Evolutionary conservation across 2,888 invertebrate species (phyloP), one percentile per base, ranked within the genome.

Genomic region (Plebejus argus): DNA sequence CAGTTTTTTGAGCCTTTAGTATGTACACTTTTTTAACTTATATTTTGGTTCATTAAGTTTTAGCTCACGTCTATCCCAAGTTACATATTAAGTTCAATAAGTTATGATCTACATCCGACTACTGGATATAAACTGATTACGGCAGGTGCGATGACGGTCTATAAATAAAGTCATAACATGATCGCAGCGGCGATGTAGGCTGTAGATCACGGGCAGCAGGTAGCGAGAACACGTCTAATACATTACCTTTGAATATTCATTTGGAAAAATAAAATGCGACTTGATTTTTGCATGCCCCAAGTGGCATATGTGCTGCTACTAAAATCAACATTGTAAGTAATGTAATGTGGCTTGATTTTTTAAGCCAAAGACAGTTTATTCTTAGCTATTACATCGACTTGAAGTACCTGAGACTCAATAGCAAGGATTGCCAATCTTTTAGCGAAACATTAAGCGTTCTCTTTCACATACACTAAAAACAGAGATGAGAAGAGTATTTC

Each of bases 161-260:
- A 66, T 66, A 66, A 66, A 66, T 66, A 28, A 66, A 66, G 66
- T 66, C 66, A 66, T 18, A 66, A 66, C 66, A 66, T 66, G 66
- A 66, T 66, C 66, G 66, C 66, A 15, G 15, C 33, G 66, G 15
- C 66, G 66, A 28, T 66, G 66, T 66, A 66, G 12, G 66, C 66
- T 66, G 66, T 66, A 66, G 66, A 66, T 66, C 28, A 66, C 66
- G 66, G 66, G 66, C 66, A 66, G 66, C 66, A 66, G 66, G 28
- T 66, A 66, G 66, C 66, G 0, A 15, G 33, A 66, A 66, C 66
- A 66, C 66, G 18, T 12, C 28, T 33, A 33, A 66, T 15, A 15
- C 66, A 33, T 66, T 61, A 23, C 61, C 10, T 15, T 18, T 66
- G 66, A 66, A 66, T 66, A 66, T 66, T 66, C 66, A 33, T 23